These are phyloP conservation scores for Poecilia picta DNA, from an alignment of 2,797 vertebrate genomes.

Conservation along the genomic window DNA sequence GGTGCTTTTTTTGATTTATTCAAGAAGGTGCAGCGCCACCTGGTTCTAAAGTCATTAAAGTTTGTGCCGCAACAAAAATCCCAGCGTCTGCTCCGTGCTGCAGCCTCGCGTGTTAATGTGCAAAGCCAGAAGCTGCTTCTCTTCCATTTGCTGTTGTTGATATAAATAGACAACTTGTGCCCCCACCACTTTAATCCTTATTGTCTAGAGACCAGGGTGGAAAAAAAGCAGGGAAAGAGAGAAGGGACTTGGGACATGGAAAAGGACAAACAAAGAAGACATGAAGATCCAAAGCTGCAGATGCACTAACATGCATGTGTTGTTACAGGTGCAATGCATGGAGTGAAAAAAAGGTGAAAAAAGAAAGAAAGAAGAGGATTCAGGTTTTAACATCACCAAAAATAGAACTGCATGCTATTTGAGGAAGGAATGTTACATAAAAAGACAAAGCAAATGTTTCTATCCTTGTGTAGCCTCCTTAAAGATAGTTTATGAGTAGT, in stretches of 20 bases:
- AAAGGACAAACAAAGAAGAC: slow-evolving; percentile 26
- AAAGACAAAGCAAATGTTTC: slow-evolving; percentile 60
- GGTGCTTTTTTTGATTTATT: not conserved
- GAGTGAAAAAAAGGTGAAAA: slow-evolving; percentile 19
- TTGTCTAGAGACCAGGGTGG: slow-evolving; percentile 58
- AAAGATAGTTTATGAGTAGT: slow-evolving; percentile 78
- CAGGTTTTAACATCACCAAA: slow-evolving; percentile 52
- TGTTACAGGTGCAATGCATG: slow-evolving; percentile 44
- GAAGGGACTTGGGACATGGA: slow-evolving; percentile 24
- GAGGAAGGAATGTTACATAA: slow-evolving; percentile 77
- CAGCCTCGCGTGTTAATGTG: slow-evolving; percentile 69
- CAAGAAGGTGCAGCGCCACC: not conserved
- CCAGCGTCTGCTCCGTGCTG: slow-evolving; percentile 32
- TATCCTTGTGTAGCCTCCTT: slow-evolving; percentile 63
- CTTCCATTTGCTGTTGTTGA: slow-evolving; percentile 54
- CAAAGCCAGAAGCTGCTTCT: slow-evolving; percentile 64
- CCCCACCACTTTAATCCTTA: slow-evolving; percentile 58
- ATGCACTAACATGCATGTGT: slow-evolving; percentile 4
- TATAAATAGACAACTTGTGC: slow-evolving; percentile 76
- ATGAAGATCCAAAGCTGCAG: slow-evolving; percentile 26
- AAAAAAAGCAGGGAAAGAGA: slow-evolving; percentile 53
- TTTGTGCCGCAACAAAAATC: slow-evolving; percentile 50
- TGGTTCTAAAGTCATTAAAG: not conserved
- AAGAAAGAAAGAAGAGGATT: slow-evolving; percentile 32
- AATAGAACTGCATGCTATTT: slow-evolving; percentile 64